phyloP scores from a whole-genome alignment of 1,140 invertebrate genomes.

The Planococcus citri region DNA sequence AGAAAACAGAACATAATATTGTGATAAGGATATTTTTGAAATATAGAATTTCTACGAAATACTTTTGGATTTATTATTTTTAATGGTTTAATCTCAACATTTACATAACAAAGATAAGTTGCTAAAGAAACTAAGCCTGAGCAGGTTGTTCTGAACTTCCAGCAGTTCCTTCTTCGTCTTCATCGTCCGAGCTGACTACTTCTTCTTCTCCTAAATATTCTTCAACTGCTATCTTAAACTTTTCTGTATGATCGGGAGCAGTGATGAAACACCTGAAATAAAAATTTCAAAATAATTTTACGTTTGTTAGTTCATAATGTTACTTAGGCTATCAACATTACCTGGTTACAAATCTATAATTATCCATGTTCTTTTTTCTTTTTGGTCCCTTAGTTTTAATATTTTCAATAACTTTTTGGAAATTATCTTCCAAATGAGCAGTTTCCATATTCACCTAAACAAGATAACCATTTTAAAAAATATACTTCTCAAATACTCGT shows the following conservation, averaged over 20 bases:
- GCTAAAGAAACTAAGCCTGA: too few species aligned
- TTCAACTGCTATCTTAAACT: neutral
- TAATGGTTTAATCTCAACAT: too few species aligned
- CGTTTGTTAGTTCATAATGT: neutral
- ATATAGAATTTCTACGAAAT: too few species aligned
- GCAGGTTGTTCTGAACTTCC: too few species aligned
- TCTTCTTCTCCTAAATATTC: slow-evolving; percentile 3
- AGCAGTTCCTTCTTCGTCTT: slow-evolving; percentile 11
- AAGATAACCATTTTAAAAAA: slow-evolving; percentile 30
- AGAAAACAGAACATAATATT: too few species aligned
- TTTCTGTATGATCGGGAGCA: neutral
- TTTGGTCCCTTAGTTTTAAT: slow-evolving; percentile 46
- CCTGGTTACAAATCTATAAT: slow-evolving; percentile 1
- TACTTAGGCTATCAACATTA: neutral
- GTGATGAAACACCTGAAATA: neutral
- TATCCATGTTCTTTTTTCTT: slow-evolving; percentile 35
- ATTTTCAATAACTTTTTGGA: slow-evolving; percentile 47
- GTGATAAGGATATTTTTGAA: too few species aligned
- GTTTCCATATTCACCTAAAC: slow-evolving; percentile 56
- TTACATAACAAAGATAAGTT: too few species aligned
- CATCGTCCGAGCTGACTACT: neutral
- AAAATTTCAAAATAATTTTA: neutral
- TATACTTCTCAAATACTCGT: neutral
- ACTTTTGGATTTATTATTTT: too few species aligned
- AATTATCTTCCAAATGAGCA: slow-evolving; percentile 56